These are phyloP conservation scores for Danionella dracula DNA, from an alignment of 2,797 vertebrate species.

Conservation along the genomic window DNA sequence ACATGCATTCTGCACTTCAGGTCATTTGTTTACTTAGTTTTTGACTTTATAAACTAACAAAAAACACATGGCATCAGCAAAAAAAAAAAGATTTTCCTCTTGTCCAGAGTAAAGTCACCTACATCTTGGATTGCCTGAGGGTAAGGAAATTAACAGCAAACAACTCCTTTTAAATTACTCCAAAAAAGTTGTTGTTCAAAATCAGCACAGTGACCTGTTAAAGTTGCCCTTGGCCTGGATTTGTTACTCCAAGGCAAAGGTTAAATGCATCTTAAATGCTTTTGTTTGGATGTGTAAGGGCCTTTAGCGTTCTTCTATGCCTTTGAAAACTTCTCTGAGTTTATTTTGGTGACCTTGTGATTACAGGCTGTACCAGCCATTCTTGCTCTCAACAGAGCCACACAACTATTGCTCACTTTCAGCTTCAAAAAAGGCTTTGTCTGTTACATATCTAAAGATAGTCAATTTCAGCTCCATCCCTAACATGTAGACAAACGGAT, in stretches of 20 bases:
- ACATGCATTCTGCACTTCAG: too few relatives aligned
- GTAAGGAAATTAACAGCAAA: neutral
- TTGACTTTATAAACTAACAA: too few relatives aligned
- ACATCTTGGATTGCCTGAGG: neutral
- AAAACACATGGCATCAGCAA: too few relatives aligned
- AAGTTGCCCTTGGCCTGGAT: neutral
- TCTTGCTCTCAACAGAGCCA: slow-evolving; percentile 16
- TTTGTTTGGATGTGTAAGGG: slow-evolving; percentile 32
- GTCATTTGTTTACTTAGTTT: too few relatives aligned
- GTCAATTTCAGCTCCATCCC: slow-evolving; percentile 19
- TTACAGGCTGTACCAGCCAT: slow-evolving; percentile 27
- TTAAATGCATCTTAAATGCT: slow-evolving; percentile 16
- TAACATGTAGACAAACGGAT: slow-evolving; percentile 42
- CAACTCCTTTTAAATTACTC: neutral
- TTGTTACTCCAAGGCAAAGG: neutral
- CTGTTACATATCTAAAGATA: slow-evolving; percentile 16
- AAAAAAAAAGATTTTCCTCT: too few relatives aligned
- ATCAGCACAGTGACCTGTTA: neutral
- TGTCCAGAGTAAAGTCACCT: neutral
- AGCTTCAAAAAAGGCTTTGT: slow-evolving; percentile 32
- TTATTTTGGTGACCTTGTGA: slow-evolving; percentile 43
- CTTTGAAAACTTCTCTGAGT: slow-evolving; percentile 37
- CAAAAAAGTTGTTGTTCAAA: neutral
- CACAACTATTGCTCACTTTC: slow-evolving; percentile 23
- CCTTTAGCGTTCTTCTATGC: slow-evolving; percentile 38